These are phyloP conservation scores for Calliopum simillimum DNA, from an alignment of 2,888 invertebrate species.

Conservation along the genomic window DNA sequence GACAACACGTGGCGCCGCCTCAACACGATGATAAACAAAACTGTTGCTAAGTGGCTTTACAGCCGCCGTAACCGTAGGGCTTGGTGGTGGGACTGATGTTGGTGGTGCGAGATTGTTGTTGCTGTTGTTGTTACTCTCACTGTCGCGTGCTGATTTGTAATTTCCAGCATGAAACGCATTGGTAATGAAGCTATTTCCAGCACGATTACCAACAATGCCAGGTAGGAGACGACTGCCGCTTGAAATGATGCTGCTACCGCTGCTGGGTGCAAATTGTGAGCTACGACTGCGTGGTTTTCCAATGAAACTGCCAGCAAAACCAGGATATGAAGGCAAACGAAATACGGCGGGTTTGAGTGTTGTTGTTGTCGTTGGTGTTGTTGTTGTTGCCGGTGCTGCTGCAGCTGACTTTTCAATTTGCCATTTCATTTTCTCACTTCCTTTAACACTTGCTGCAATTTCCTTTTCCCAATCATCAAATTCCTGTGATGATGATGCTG, in stretches of 20 bases:
- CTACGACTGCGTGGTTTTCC: slow-evolving; percentile 59
- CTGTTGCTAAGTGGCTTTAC: slow-evolving; percentile 51
- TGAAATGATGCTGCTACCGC: slow-evolving; percentile 46
- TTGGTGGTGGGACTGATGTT: slow-evolving; percentile 38
- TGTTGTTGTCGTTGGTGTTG: slow-evolving; percentile 30
- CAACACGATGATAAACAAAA: slow-evolving; percentile 65
- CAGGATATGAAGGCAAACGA: slow-evolving; percentile 57
- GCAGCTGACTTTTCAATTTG: slow-evolving; percentile 43
- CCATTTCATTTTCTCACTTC: slow-evolving; percentile 47
- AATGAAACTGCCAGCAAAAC: slow-evolving; percentile 55
- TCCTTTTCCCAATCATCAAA: slow-evolving; percentile 53
- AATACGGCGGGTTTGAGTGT: slow-evolving; percentile 55
- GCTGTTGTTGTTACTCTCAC: slow-evolving; percentile 18
- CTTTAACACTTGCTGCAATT: slow-evolving; percentile 47
- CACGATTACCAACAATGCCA: slow-evolving; percentile 39
- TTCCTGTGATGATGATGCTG: slow-evolving; percentile 29
- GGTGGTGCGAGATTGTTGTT: slow-evolving; percentile 25
- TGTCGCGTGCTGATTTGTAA: slow-evolving; percentile 32
- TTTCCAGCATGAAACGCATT: slow-evolving; percentile 24
- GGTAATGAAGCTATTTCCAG: slow-evolving; percentile 41
- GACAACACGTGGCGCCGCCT: slow-evolving; percentile 58
- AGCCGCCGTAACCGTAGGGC: not conserved
- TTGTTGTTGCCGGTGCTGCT: slow-evolving; percentile 24
- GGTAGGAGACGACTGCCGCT: slow-evolving; percentile 26
- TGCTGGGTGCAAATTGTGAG: slow-evolving; percentile 60